These are phyloP conservation scores for Anguilla megastoma DNA, from an alignment of 2,797 vertebrate genomes.

Conservation along the genomic window DNA sequence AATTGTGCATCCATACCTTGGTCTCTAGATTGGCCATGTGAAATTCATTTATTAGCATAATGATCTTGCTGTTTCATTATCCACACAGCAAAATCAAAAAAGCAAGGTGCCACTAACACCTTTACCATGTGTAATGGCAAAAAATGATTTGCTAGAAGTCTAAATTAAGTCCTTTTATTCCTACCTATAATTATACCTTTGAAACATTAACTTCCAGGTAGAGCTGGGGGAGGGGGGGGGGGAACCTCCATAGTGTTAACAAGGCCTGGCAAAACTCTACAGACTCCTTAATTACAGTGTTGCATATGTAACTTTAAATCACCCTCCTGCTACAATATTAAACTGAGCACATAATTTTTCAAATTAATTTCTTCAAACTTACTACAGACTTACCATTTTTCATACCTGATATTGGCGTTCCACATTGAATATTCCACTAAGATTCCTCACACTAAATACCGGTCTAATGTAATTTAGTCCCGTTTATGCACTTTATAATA, in stretches of 20 bases:
- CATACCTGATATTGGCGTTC: slow-evolving; percentile 41
- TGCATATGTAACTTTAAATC: slow-evolving; percentile 68
- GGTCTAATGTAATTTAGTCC: not conserved
- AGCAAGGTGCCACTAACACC: slow-evolving; percentile 77
- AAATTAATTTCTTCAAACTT: slow-evolving; percentile 53
- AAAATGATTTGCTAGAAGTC: slow-evolving; percentile 75
- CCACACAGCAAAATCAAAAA: slow-evolving; percentile 73
- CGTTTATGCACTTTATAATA: not conserved
- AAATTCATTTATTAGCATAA: slow-evolving; percentile 68
- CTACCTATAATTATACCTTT: slow-evolving; percentile 73
- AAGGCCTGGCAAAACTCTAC: slow-evolving; percentile 62
- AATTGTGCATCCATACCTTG: slow-evolving; percentile 55
- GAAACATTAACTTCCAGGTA: slow-evolving; percentile 76
- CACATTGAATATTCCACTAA: slow-evolving; percentile 60
- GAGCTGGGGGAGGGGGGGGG: slow-evolving; percentile 57
- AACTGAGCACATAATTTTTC: slow-evolving; percentile 62
- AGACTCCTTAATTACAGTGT: slow-evolving; percentile 69
- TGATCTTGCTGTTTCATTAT: slow-evolving; percentile 70
- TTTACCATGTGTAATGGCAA: slow-evolving; percentile 73
- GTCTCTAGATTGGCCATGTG: slow-evolving; percentile 52
- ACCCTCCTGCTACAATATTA: slow-evolving; percentile 61
- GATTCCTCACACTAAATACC: not conserved
- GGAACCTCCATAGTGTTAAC: slow-evolving; percentile 64
- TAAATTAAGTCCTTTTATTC: slow-evolving; percentile 71
- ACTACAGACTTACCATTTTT: slow-evolving; percentile 68